Percentiles rank a stretch among this genome's conserved stretches.
These are phyloP conservation scores for Enoplosus armatus DNA, from an alignment of 2,797 vertebrate genomes.

Conservation along the genomic window DNA sequence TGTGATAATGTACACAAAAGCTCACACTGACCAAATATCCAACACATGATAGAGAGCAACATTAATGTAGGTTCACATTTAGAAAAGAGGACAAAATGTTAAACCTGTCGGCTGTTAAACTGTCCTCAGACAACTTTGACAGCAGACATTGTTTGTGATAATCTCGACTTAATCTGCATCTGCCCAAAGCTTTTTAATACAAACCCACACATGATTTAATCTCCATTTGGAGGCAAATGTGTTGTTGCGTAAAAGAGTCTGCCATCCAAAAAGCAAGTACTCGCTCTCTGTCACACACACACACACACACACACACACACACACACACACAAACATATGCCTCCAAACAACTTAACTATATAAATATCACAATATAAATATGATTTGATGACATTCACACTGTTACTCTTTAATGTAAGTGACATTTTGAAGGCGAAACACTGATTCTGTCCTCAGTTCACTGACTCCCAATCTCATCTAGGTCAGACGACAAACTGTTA, in stretches of 20 bases:
- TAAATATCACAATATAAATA: background rate
- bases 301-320: background rate
- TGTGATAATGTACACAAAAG: conserved; percentile 8
- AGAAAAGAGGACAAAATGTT: background rate
- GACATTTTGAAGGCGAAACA: background rate
- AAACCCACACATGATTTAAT: conserved; percentile 53
- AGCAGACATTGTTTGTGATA: conserved; percentile 56
- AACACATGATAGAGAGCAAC: background rate
- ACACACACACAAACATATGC: conserved; percentile 3
- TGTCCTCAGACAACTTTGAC: conserved; percentile 34
- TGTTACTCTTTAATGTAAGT: background rate
- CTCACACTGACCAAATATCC: conserved; percentile 11
- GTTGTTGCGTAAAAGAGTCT: conserved; percentile 61
- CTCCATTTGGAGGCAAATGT: conserved; percentile 61
- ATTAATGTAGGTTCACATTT: conserved; percentile 14
- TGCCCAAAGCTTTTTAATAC: conserved; percentile 64
- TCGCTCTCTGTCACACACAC: background rate
- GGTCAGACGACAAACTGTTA: conserved; percentile 2
- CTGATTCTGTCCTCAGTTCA: background rate
- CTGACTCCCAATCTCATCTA: background rate
- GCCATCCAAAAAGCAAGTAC: conserved; percentile 48
- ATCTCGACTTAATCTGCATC: conserved; percentile 68
- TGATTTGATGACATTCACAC: background rate
- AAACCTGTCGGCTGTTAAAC: background rate
- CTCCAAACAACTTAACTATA: background rate